Evolutionary conservation across 2,888 invertebrate genomes (phyloP).

Genomic region (Xestoiulus laeticollis): DNA sequence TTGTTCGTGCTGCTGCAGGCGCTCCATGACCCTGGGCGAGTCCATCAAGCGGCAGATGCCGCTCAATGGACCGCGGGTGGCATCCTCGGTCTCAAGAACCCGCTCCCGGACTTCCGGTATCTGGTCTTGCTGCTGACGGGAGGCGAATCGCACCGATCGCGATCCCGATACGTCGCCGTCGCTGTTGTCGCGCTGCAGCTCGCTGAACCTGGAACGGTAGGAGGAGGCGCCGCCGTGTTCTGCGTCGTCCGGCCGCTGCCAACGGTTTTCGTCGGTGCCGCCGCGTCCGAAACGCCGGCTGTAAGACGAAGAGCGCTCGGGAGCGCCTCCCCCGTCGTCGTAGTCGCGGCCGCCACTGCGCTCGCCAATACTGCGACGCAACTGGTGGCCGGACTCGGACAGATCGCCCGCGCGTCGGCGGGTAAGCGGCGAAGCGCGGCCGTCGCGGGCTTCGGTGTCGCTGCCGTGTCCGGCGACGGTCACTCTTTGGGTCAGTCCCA

Average conservation of each 20-base stretch:
- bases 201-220: conserved; percentile 57
- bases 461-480: conserved; percentile 68
- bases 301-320: conserved; percentile 46
- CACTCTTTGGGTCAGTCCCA: conserved; percentile 74
- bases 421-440: conserved; percentile 67
- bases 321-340: conserved; percentile 49
- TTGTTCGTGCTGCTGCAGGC: conserved; percentile 81
- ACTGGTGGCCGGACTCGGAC: conserved; percentile 49
- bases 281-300: conserved; percentile 53
- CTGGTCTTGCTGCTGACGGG: conserved; percentile 46
- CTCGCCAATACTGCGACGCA: conserved; percentile 51
- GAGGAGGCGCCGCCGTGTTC: conserved; percentile 52
- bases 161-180: conserved; percentile 52
- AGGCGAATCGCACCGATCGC: conserved; percentile 55
- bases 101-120: conserved; percentile 69
- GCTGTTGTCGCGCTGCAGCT: conserved; percentile 54
- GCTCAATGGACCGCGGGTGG: conserved; percentile 79
- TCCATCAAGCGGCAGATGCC: conserved; percentile 88
- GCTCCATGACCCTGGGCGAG: conserved; percentile 88
- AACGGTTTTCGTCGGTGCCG: not conserved
- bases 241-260: conserved; percentile 54
- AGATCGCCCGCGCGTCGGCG: conserved; percentile 57
- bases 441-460: conserved; percentile 70
- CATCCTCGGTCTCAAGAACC: conserved; percentile 88
- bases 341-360: conserved; percentile 47